Base-by-base conservation (phyloP, 2,888 invertebrate species). In the Agrilus cyanescens region DNA sequence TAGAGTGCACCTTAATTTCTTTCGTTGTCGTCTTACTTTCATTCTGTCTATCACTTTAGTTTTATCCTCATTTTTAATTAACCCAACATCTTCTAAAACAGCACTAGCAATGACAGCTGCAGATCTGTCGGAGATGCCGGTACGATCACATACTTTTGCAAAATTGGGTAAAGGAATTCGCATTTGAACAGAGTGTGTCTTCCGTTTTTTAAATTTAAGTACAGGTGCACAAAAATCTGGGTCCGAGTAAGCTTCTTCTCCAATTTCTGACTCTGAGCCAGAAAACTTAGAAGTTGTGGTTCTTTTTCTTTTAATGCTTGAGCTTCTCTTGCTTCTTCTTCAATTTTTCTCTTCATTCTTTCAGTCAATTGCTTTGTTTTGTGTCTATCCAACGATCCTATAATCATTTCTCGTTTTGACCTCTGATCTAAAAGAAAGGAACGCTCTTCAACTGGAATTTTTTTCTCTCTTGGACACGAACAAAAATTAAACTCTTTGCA, bases 21-120 rank as follows among this genome's bases (percentile, higher is more conserved):
- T 37, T 40, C 46, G 34, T 40, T 46, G 51, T 45, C 50, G 35
- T 38, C 37, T 43, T 32, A 55, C 45, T 46, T 55, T 55, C 33
- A 37, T 46, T 44, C 47, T 46, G 38, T 55, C 50, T 13, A 52
- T 46, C 13, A 55, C 50, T 39, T 43, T 44, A 12, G 32, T 13
- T 41, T 34, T 40, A 44, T 53, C 44, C 37, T 47, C 41, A 4
- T 40, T 16, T 40, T 47, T 46, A 32, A 54, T 46, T 13, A 53
- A 18, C 29, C 48, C 46, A 3, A 53, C 37, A 34, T 53, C 50
- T 25, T 39, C 39, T 13, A 52, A 40, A n/a, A 45, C 46, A 16
- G 51, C 51, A 38, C 38, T 44, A 10, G 50, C 50, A 34, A 50
- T 40, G 12, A 45, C 47, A 13, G 50, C 49, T 14, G 53, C 50